Percentiles rank a stretch among this genome's conserved stretches.
phyloP scores from a whole-genome alignment of 2,797 vertebrate species.

The Xiphophorus birchmanni region DNA sequence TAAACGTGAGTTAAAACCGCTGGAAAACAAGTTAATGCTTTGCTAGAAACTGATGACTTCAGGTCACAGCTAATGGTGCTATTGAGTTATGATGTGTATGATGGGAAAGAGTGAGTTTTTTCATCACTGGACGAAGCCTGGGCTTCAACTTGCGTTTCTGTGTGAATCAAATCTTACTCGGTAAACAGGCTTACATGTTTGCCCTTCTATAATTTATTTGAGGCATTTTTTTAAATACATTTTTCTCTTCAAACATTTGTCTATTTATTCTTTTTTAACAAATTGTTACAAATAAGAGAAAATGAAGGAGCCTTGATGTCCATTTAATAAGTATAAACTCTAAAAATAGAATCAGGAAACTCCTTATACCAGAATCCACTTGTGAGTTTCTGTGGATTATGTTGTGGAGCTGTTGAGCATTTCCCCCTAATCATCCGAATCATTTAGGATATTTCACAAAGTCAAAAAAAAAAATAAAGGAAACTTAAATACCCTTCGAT shows the following conservation, averaged over 20 bases:
- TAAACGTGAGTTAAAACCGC: background rate
- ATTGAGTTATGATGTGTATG: background rate
- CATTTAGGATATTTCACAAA: constrained; percentile 18
- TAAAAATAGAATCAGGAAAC: constrained; percentile 13
- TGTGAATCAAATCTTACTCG: background rate
- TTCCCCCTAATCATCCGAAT: constrained; percentile 34
- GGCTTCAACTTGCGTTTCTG: background rate
- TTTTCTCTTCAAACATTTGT: background rate
- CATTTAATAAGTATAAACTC: background rate
- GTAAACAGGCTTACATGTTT: background rate
- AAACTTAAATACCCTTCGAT: constrained; percentile 24
- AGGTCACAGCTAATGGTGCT: background rate
- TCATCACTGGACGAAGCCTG: background rate
- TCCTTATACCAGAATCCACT: constrained; percentile 24
- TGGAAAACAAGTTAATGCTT: background rate
- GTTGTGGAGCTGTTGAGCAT: constrained; percentile 20
- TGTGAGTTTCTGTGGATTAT: constrained; percentile 33
- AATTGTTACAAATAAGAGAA: background rate
- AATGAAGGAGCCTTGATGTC: background rate
- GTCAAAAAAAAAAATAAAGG: constrained; percentile 48
- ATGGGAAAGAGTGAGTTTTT: background rate
- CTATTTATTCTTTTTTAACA: constrained; percentile 8
- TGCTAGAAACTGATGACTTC: background rate
- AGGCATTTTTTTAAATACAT: background rate
- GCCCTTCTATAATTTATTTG: background rate